phyloP scores from a whole-genome alignment of 2,888 invertebrate genomes.

The Pimpla rufipes region DNA sequence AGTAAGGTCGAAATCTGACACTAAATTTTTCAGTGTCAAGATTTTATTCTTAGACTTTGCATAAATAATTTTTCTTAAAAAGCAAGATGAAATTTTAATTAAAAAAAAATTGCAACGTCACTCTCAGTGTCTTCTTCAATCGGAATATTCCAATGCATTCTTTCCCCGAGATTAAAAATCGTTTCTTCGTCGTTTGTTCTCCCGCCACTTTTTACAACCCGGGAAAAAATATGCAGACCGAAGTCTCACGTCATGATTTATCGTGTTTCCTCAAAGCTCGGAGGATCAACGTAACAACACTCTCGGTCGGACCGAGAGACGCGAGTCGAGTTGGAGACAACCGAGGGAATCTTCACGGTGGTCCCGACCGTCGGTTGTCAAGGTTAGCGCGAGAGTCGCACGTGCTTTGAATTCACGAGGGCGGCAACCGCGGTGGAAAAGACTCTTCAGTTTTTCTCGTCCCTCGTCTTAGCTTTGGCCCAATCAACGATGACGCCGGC shows the following conservation, averaged over 20 bases:
- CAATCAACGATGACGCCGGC: slow-evolving; percentile 24
- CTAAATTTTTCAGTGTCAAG: too few species aligned
- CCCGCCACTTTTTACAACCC: neutral
- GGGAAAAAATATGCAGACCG: too few species aligned
- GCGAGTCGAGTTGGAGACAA: too few species aligned
- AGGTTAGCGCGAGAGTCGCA: slow-evolving; percentile 68
- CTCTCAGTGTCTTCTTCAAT: too few species aligned
- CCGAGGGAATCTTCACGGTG: slow-evolving; percentile 55
- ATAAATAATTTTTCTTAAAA: too few species aligned
- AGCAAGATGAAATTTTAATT: too few species aligned
- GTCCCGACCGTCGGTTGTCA: slow-evolving; percentile 70
- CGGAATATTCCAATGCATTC: too few species aligned
- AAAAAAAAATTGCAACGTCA: too few species aligned
- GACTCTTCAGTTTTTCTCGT: slow-evolving; percentile 37
- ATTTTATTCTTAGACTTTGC: too few species aligned
- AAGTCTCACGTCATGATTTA: slow-evolving; percentile 71
- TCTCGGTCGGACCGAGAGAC: too few species aligned
- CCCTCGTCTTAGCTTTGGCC: slow-evolving; percentile 29
- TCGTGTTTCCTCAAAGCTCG: slow-evolving; percentile 69
- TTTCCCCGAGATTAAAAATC: too few species aligned
- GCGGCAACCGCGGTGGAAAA: slow-evolving; percentile 13
- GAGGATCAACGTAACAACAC: slow-evolving; percentile 72
- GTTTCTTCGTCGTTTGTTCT: neutral
- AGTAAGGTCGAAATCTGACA: too few species aligned
- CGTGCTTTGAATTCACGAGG: slow-evolving; percentile 69